Base-by-base conservation (phyloP, 2,888 invertebrate species). In the Nemotelus nigrinus region DNA sequence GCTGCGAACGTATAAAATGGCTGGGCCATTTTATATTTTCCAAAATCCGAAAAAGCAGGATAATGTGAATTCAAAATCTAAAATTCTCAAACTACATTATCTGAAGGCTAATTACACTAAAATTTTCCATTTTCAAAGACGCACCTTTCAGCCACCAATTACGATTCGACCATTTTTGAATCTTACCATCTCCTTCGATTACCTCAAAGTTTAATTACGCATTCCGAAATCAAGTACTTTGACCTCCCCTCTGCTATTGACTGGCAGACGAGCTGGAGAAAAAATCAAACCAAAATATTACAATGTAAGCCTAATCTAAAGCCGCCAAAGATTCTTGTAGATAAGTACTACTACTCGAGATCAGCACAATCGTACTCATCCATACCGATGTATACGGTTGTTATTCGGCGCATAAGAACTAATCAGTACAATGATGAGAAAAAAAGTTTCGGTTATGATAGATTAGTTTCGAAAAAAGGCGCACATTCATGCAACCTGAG, bases 381-480 rank as follows among this genome's bases (percentile, higher is more conserved):
- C 25, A 25, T 25, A 25, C 25, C 25, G 25, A 25, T 25, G 25
- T 25, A 25, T 25, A 25, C 25, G 25, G 25, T 25, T 25, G 25
- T 25, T 25, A 25, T 25, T 25, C 25, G 25, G 43, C 63, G 39
- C 43, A 63, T 63, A 43, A 41, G 39, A 63, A 63, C 63, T 63
- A 63, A 63, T 63, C 63, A 63, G 41, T 3, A 43, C 41, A 10
- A 6, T 43, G 4, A 41, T 39, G 41, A 63, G 25, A 25, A 25
- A 25, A 63, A 63, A 63, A 63, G 41, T 41, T 43, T 63, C 43
- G 63, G 43, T 63, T 63, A 63, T 63, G 63, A 63, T 63, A 63
- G 63, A 63, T 63, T 63, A 41, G 63, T 63, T 43, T 63, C 63
- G 63, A 63, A 63, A 63, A 63, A 63, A 25, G 25, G 63, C 63